These are phyloP conservation scores for Strix aluco DNA, from an alignment of 2,113 vertebrate genomes.

Conservation along the genomic window DNA sequence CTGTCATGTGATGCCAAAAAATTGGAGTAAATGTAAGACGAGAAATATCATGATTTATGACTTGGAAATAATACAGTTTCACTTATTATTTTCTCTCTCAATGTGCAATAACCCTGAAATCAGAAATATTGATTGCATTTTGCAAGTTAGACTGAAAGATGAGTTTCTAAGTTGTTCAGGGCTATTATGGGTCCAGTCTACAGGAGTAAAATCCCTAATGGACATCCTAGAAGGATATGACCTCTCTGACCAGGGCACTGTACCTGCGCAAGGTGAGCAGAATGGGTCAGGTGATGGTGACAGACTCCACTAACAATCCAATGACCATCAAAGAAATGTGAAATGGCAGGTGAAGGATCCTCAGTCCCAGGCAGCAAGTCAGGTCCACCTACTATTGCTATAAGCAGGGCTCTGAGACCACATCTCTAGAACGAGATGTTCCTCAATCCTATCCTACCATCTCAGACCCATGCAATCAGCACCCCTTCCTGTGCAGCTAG, in stretches of 20 bases:
- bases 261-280: neutral
- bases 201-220: neutral
- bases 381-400: neutral
- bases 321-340: neutral
- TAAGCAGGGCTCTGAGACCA: neutral
- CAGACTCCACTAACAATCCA: neutral
- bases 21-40: neutral
- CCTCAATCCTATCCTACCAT: neutral
- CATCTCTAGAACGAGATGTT: neutral
- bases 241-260: neutral
- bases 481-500: neutral
- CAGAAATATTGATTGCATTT: neutral
- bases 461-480: neutral
- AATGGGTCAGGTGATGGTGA: neutral
- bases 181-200: neutral
- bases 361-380: neutral
- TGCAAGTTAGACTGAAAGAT: neutral
- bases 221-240: neutral
- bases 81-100: conserved; percentile 1
- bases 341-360: neutral
- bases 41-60: neutral
- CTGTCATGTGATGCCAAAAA: neutral
- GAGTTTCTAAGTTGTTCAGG: neutral
- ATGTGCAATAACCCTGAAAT: neutral
- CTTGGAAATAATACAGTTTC: neutral